phyloP scores from a whole-genome alignment of 1,140 invertebrate genomes.

The Agrypnia vestita region DNA sequence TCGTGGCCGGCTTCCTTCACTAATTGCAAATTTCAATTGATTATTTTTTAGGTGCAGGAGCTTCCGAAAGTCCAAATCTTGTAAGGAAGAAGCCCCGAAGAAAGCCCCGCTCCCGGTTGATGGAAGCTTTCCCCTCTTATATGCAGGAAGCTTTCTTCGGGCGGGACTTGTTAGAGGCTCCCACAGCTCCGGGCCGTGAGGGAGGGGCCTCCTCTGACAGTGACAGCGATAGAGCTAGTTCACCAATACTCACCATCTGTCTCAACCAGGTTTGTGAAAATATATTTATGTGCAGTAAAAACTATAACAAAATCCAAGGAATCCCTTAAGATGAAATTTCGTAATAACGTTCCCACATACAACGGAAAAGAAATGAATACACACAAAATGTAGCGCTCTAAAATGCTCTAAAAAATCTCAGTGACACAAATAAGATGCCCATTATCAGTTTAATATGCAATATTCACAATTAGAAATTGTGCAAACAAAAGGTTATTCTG shows the following conservation, averaged over 20 bases:
- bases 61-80: slow-evolving; percentile 52
- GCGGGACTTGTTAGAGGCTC: slow-evolving; percentile 83
- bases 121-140: slow-evolving; percentile 94
- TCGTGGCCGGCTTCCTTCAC: too few species aligned
- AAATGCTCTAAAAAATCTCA: too few species aligned
- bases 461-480: too few species aligned
- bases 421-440: too few species aligned
- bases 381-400: too few species aligned
- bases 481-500: too few species aligned
- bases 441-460: too few species aligned
- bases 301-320: too few species aligned
- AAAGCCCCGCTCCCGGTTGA: slow-evolving; percentile 92
- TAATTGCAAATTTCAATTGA: slow-evolving; percentile 7
- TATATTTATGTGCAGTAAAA: too few species aligned
- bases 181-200: slow-evolving; percentile 63
- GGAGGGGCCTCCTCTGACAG: slow-evolving; percentile 26
- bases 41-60: slow-evolving; percentile 43
- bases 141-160: slow-evolving; percentile 96
- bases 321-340: too few species aligned
- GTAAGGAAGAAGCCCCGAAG: slow-evolving; percentile 81
- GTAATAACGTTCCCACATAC: too few species aligned
- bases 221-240: slow-evolving; percentile 45
- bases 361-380: too few species aligned
- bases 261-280: slow-evolving; percentile 48
- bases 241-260: slow-evolving; percentile 48